Percentiles rank a stretch among this genome's conserved stretches.
Conservation (phyloP, 1,140 invertebrate genomes). For the fruit fly (Drosophila melanogaster) region Release_6_plus_ISO1_MT NC_004354.4:17029501-17030000, state of each 20-base stretch:
- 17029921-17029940: conserved; percentile 46
- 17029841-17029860: background rate
- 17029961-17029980: conserved; percentile 75
- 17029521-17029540: background rate
- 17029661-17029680: background rate
- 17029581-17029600: too few species aligned
- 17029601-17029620: too few species aligned
- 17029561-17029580: too few species aligned
- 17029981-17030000: conserved; percentile 46
- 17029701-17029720: background rate
- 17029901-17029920: conserved; percentile 24
- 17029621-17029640: too few species aligned
- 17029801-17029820: background rate
- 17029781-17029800: background rate
- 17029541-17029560: background rate
- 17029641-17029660: too few species aligned
- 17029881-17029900: background rate
- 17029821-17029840: conserved; percentile 13
- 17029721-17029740: too few species aligned
- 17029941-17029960: conserved; percentile 69
- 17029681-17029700: background rate
- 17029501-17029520: background rate
- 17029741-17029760: background rate
- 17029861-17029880: background rate
- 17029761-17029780: background rate